phyloP scores from a whole-genome alignment of 2,113 vertebrate genomes.

The Perca flavescens region DNA sequence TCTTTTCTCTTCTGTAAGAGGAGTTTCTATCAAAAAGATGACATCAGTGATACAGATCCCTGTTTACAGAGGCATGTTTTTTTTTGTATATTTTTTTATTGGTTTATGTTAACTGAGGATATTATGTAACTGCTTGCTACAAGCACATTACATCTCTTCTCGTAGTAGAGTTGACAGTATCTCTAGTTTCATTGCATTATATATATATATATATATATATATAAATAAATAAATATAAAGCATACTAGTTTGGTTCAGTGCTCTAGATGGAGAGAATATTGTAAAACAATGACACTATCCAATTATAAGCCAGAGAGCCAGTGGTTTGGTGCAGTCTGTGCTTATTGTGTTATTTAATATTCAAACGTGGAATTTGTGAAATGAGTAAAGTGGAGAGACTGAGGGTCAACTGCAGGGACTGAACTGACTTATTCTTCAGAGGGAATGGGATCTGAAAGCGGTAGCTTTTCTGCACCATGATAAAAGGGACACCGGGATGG shows the following conservation, averaged over 20 bases:
- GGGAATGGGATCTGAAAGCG: background rate
- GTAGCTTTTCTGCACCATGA: background rate
- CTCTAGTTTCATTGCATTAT: background rate
- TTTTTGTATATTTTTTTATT: background rate
- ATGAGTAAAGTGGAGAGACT: slow-evolving; percentile 14
- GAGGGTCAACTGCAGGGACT: slow-evolving; percentile 4
- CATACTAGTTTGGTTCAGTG: background rate
- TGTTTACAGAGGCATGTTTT: background rate
- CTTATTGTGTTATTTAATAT: slow-evolving; percentile 52
- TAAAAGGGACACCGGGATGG: slow-evolving; percentile 8
- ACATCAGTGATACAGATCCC: background rate
- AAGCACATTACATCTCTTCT: background rate
- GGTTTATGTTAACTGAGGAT: background rate
- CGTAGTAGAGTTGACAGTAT: background rate
- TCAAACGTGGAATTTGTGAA: slow-evolving; percentile 54
- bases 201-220: background rate
- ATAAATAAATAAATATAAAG: background rate
- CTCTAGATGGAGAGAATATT: slow-evolving; percentile 14
- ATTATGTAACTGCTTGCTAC: background rate
- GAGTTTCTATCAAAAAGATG: background rate
- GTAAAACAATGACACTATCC: background rate
- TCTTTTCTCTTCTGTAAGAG: background rate
- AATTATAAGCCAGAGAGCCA: slow-evolving; percentile 36
- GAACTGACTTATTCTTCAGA: slow-evolving; percentile 2
- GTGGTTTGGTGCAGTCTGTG: slow-evolving; percentile 47